phyloP scores from a whole-genome alignment of 2,888 invertebrate species.

The Diabrotica balteata region DNA sequence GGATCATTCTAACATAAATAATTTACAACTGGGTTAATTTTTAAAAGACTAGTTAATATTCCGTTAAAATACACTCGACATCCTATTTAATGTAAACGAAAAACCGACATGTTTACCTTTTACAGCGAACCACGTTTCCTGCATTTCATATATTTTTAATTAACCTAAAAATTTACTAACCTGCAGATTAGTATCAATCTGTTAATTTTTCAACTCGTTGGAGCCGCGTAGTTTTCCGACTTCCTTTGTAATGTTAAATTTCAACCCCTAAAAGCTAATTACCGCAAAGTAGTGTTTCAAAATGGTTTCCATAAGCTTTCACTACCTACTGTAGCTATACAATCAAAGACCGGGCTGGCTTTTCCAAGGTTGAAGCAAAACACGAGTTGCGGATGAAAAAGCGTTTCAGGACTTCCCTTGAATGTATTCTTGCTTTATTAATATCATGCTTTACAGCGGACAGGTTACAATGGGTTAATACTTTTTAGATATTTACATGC shows the following conservation, averaged over 20 bases:
- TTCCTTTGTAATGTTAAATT: slow-evolving; percentile 39
- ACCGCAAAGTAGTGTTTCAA: slow-evolving; percentile 41
- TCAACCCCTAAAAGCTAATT: slow-evolving; percentile 43
- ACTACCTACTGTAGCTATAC: slow-evolving; percentile 27
- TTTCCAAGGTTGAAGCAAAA: slow-evolving; percentile 20
- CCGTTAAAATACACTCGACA: no score
- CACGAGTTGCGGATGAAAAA: slow-evolving; percentile 12
- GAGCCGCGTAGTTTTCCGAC: slow-evolving; percentile 15
- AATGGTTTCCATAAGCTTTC: slow-evolving; percentile 33
- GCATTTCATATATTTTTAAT: no score
- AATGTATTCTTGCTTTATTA: not conserved
- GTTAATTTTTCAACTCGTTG: slow-evolving; percentile 34
- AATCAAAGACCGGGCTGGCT: slow-evolving; percentile 31
- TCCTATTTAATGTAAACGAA: no score
- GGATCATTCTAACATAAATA: no score
- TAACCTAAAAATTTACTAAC: no score
- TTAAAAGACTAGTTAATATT: no score
- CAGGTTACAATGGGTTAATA: no score
- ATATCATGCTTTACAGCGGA: no score
- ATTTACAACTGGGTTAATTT: no score
- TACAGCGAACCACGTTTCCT: no score
- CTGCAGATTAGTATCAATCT: not conserved
- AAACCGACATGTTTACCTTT: no score
- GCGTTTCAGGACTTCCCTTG: slow-evolving; percentile 14
- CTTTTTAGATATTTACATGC: no score